Base-by-base conservation (phyloP, 2,888 invertebrate species). In the Zhuqinia jingwanae region DNA sequence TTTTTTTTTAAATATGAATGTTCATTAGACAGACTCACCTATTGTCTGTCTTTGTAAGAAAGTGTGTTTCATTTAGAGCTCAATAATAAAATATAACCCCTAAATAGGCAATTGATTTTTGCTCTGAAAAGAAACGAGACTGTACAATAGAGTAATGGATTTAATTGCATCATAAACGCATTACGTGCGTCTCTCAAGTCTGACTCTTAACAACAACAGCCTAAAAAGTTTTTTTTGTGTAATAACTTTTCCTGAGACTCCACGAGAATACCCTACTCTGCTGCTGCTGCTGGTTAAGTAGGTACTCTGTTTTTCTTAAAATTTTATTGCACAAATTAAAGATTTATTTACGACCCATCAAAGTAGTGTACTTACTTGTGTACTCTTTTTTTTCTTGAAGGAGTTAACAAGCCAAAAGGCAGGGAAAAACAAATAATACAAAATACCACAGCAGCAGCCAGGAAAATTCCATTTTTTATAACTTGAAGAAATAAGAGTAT, bases 141-240 rank as follows among this genome's bases (percentile, higher is more conserved):
- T 36, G 36, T 8, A 8, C 8, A 36, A 8, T 8, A 30, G 53
- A 56, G 42, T 30, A 76, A 58, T 70, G 56, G 42, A 1, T 63
- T 78, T 63, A 78, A 78, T 78, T 60, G 77, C 47, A 45, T 78
- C 77, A 63, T 78, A 78, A 78, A 76, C 25, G 45, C 63, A 63
- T 27, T 63, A 42, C 42, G 11, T 45, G 1, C 13, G 60, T 60
- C 63, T 78, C n/a, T n/a, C n/a, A n/a, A n/a, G n/a, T n/a, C n/a
- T n/a, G n/a, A n/a, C n/a, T n/a, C n/a, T n/a, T n/a, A n/a, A n/a
- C n/a, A n/a, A n/a, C n/a, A n/a, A n/a, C n/a, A 15, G 45, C 77
- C 17, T 47, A 22, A 53, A 22, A 42, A 58, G 58, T 70, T 22
- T 27, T 42, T n/a, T n/a, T n/a, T 36, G 8, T 36, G 8, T 25